Conservation (phyloP, 2,113 vertebrate genomes). For the Raja brachyura region DNA sequence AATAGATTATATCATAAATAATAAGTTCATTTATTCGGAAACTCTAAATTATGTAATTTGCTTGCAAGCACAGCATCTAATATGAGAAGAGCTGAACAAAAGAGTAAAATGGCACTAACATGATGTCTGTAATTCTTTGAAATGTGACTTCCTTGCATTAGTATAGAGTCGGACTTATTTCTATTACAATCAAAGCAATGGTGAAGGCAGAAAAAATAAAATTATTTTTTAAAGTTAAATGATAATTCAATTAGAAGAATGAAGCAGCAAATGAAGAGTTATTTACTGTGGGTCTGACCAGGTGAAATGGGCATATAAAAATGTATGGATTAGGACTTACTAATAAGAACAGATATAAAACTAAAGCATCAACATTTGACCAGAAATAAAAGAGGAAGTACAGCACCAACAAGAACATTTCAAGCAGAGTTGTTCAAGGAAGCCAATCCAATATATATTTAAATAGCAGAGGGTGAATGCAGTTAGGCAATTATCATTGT, state of each 20-base stretch:
- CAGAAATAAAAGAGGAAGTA: not conserved
- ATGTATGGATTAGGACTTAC: not conserved
- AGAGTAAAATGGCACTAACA: not conserved
- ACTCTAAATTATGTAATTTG: not conserved
- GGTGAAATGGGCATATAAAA: not conserved
- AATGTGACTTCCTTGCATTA: too few species aligned
- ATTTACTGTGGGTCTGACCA: not conserved
- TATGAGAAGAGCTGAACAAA: not conserved
- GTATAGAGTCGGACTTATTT: not conserved
- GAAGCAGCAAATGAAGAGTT: not conserved
- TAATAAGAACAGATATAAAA: not conserved
- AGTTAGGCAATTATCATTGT: not conserved
- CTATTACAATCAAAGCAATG: not conserved
- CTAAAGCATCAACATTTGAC: not conserved
- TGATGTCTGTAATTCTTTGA: not conserved
- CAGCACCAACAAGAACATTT: not conserved
- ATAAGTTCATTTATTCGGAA: not conserved
- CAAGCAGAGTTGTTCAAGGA: not conserved
- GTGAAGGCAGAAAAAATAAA: not conserved
- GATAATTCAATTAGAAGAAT: not conserved
- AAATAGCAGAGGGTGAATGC: too few species aligned
- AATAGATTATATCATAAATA: too few species aligned
- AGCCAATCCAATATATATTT: not conserved
- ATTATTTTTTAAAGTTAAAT: not conserved
- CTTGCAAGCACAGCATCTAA: too few species aligned